Evolutionary conservation across 1,140 invertebrate species (phyloP).

Genomic region (Ridgeia piscesae): DNA sequence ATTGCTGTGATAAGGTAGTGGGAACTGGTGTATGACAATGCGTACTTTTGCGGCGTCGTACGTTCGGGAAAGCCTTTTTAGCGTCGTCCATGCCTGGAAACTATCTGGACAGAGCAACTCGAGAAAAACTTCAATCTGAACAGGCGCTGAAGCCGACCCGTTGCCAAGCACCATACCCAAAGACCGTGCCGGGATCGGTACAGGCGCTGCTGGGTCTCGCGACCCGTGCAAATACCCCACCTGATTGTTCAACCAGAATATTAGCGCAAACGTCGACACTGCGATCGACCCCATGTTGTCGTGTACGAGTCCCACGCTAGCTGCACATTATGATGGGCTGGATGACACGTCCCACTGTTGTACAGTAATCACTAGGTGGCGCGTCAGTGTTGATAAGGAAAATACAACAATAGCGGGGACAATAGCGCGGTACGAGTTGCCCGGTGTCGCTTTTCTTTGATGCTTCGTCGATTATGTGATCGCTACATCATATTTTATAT

Average conservation of each 20-base stretch:
- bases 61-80: not conserved
- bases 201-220: not conserved
- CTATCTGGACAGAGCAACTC: not conserved
- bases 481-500: no score
- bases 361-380: not conserved
- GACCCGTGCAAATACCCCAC: not conserved
- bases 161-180: not conserved
- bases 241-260: not conserved
- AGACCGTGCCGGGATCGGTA: not conserved
- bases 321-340: not conserved
- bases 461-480: no score
- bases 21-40: not conserved
- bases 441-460: no score
- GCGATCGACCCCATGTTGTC: not conserved
- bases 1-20: not conserved
- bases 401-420: no score
- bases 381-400: not conserved
- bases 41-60: not conserved
- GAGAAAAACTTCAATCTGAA: constrained; percentile 1
- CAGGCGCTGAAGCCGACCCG: not conserved
- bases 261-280: not conserved
- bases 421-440: no score
- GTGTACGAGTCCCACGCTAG: not conserved
- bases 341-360: not conserved
- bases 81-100: not conserved